These are phyloP conservation scores for Arion vulgaris DNA, from an alignment of 1,140 invertebrate genomes.

Conservation along the genomic window DNA sequence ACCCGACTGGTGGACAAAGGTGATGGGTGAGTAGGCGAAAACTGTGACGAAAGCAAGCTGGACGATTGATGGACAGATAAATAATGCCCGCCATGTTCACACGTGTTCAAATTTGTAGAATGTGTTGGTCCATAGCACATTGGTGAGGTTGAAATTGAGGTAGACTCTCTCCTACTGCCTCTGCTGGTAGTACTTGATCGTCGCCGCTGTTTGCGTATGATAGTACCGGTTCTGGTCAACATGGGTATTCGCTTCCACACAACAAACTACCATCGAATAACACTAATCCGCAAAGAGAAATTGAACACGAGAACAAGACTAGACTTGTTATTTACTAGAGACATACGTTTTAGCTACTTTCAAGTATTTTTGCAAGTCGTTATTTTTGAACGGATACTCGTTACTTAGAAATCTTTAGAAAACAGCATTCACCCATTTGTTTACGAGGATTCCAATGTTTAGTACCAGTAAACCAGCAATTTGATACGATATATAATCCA, in stretches of 20 bases:
- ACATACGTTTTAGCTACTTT: too few relatives aligned
- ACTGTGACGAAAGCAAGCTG: not conserved
- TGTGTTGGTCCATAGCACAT: not conserved
- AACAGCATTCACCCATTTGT: too few relatives aligned
- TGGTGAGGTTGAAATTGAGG: not conserved
- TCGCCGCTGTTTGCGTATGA: slow-evolving; percentile 38
- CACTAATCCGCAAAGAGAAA: too few relatives aligned
- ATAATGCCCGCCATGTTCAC: not conserved
- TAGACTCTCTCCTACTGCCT: slow-evolving; percentile 14
- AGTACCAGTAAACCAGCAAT: too few relatives aligned
- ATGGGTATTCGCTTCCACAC: slow-evolving; percentile 24
- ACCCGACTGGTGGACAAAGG: not conserved
- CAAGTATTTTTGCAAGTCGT: too few relatives aligned
- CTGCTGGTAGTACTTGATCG: slow-evolving; percentile 38
- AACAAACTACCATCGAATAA: too few relatives aligned
- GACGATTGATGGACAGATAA: not conserved
- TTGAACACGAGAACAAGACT: too few relatives aligned
- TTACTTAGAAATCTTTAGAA: too few relatives aligned
- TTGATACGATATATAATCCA: too few relatives aligned
- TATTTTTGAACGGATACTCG: too few relatives aligned
- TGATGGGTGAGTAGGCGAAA: not conserved
- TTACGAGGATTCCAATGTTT: too few relatives aligned
- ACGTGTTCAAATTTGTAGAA: not conserved
- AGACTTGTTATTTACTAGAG: too few relatives aligned
- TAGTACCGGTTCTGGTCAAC: slow-evolving; percentile 39